Conservation (phyloP, 2,888 invertebrate genomes). For the Lithosia quadra region DNA sequence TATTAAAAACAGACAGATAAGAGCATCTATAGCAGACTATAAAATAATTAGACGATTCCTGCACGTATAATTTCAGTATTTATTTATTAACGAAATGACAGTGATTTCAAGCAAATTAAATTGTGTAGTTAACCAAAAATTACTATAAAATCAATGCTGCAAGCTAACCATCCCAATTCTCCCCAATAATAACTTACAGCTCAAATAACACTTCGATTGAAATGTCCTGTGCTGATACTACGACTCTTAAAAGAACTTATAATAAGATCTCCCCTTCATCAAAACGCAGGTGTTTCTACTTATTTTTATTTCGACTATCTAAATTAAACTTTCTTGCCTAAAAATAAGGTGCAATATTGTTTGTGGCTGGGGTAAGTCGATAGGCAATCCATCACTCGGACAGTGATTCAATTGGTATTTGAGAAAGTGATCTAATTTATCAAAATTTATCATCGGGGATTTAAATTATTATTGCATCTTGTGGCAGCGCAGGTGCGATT, state of each 20-base stretch:
- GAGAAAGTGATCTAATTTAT: conserved; percentile 66
- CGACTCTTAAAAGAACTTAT: conserved; percentile 43
- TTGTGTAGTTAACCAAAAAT: conserved; percentile 14
- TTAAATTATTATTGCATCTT: conserved; percentile 53
- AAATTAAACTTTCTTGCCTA: conserved; percentile 11
- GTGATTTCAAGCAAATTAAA: background rate
- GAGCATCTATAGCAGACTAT: background rate
- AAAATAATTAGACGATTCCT: background rate
- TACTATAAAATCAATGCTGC: background rate
- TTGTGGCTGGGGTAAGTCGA: conserved; percentile 29
- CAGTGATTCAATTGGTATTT: conserved; percentile 58
- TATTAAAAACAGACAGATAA: background rate
- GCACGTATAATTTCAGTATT: no score
- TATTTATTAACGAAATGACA: no score
- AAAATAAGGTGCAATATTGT: conserved; percentile 42
- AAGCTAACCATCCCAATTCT: background rate
- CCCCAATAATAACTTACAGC: conserved; percentile 39
- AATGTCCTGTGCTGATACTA: conserved; percentile 7
- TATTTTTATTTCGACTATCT: background rate
- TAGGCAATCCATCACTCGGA: conserved; percentile 60
- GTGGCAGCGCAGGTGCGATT: conserved; percentile 54
- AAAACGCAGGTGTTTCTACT: conserved; percentile 51
- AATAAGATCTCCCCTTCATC: conserved; percentile 48
- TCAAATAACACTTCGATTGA: conserved; percentile 21
- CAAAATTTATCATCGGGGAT: conserved; percentile 60